A percentile compares a stretch with the other conserved stretches of the same genome.
Evolutionary conservation across 2,797 vertebrate species (phyloP).

Genomic region (Kryptopterus vitreolus): DNA sequence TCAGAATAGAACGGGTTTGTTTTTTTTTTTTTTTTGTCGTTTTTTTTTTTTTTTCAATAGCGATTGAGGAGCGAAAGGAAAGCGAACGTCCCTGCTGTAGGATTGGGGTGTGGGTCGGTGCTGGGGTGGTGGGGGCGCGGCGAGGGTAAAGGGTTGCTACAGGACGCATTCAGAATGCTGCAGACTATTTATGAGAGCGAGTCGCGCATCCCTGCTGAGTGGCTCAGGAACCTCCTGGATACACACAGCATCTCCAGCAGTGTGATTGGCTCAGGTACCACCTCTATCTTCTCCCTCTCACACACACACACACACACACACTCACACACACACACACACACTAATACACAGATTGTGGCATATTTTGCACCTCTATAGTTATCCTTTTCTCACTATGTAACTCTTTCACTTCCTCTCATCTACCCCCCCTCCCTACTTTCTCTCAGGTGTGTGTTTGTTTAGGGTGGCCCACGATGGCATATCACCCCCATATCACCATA

Average conservation of each 20-base stretch:
- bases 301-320: background rate
- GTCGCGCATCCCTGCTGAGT: constrained; percentile 86
- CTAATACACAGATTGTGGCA: background rate
- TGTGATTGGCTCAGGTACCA: constrained; percentile 83
- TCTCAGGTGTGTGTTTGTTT: background rate
- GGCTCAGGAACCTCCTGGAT: constrained; percentile 84
- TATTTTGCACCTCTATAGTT: constrained; percentile 16
- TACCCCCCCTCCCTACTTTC: background rate
- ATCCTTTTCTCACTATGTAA: constrained; percentile 10
- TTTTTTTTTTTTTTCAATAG: background rate
- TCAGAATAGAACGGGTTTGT: background rate
- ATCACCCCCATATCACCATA: background rate
- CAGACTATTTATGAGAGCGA: constrained; percentile 88
- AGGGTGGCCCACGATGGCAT: background rate
- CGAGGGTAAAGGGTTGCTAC: too few species aligned
- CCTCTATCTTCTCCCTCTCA: constrained; percentile 1
- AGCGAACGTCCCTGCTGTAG: background rate
- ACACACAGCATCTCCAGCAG: constrained; percentile 80
- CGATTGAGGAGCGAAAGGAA: background rate
- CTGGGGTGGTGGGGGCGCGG: background rate
- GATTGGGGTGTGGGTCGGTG: background rate
- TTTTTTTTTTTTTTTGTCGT: too few species aligned
- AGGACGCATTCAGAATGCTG: constrained; percentile 76
- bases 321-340: too few species aligned
- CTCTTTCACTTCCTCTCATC: constrained; percentile 16